A percentile compares a stretch with the other conserved stretches of the same genome.
These are phyloP conservation scores for Sitodiplosis mosellana DNA, from an alignment of 1,140 invertebrate genomes.

Conservation along the genomic window DNA sequence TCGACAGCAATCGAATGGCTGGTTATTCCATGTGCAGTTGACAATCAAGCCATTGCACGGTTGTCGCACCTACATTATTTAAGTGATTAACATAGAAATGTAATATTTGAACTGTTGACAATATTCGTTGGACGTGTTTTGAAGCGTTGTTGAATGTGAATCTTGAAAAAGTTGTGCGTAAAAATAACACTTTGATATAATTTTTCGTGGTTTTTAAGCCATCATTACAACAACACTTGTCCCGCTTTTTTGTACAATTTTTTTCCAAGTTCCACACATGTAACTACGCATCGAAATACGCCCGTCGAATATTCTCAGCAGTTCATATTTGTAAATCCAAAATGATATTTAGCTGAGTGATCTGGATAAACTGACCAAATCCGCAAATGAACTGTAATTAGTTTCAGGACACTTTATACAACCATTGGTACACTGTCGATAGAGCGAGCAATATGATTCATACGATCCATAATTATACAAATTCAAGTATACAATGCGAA, in stretches of 20 bases:
- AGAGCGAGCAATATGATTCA: conserved; percentile 1
- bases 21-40: conserved; percentile 25
- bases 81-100: neutral
- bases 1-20: conserved; percentile 30
- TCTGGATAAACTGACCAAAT: conserved; percentile 10
- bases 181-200: too few relatives aligned
- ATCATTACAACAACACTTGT: too few relatives aligned
- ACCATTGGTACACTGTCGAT: neutral
- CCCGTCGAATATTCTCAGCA: too few relatives aligned
- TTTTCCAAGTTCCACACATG: neutral
- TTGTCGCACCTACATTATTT: conserved; percentile 13
- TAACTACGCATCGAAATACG: too few relatives aligned
- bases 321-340: too few relatives aligned
- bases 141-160: too few relatives aligned
- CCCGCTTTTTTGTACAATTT: neutral
- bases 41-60: conserved; percentile 23
- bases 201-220: too few relatives aligned
- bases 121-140: too few relatives aligned
- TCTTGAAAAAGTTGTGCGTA: too few relatives aligned
- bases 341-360: too few relatives aligned
- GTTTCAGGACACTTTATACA: neutral
- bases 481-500: conserved; percentile 6
- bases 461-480: conserved; percentile 3
- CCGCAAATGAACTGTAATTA: neutral
- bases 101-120: neutral